Evolutionary conservation across 2,113 vertebrate genomes (phyloP), one percentile per base, ranked within the genome.

Genomic region (Chaetops frenatus): DNA sequence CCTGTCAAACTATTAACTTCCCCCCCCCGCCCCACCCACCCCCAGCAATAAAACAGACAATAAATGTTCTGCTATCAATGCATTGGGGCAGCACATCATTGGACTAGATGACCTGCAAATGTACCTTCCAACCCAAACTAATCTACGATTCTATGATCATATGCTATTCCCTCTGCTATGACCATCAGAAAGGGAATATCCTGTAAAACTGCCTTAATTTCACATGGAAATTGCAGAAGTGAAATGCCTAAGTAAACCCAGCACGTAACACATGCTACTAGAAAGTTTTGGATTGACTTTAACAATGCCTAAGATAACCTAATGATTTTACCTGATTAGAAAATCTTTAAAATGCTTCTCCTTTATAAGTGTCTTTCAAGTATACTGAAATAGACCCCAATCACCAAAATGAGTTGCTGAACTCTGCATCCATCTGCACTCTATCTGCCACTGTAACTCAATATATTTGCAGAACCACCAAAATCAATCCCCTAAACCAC

Each of bases 351-450:
- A 96, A 54, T 78, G 31, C 19, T 69, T 90, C 82, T 95, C 48
- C 47, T 95, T 95, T 81, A 3, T 22, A 84, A 50, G 20, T 69
- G 18, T 92, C 95, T 92, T 93, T 82, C 58, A 73, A 83, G 74
- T n/a, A 36, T 42, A 88, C 65, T 73, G 64, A 79, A 91, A 93
- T 12, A 18, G 66, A 70, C 61, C 15, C 38, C 67, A 92, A 81
- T 73, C 89, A 82, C 58, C 65, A 58, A 69, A 91, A 71, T 29
- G 69, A 64, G 60, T 79, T 56, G 22, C 82, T 92, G 95, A 96
- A 96, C 95, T 95, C 85, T 95, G 90, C 91, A 96, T 76, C 88
- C 62, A 87, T 88, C 94, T 97, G 60, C 84, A 79, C 77, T 95
- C 64, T 91, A 27, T 92, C 72, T 91, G 90, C 72, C 78, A 65